phyloP scores from a whole-genome alignment of 2,888 invertebrate species.

The Meteorus cinctellus region DNA sequence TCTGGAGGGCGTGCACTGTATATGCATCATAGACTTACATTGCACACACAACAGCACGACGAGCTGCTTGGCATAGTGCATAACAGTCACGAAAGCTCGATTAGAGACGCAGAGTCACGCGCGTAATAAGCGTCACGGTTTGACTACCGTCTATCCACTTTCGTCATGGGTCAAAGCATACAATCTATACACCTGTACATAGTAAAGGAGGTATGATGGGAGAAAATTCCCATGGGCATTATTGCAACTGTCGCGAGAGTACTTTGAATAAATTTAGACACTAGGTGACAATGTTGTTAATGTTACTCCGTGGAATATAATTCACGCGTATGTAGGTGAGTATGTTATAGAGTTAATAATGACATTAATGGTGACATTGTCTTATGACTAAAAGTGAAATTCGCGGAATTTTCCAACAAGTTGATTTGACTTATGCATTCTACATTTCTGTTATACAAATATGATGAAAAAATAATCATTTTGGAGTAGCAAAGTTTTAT shows the following conservation, averaged over 20 bases:
- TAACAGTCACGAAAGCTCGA: conserved; percentile 64
- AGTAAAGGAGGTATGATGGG: background rate
- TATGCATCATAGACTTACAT: conserved; percentile 1
- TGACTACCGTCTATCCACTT: conserved; percentile 50
- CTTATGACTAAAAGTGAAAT: too few relatives aligned
- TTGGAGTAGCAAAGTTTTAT: too few relatives aligned
- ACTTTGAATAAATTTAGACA: conserved; percentile 5
- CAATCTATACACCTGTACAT: background rate
- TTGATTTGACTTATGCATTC: too few relatives aligned
- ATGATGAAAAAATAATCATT: too few relatives aligned
- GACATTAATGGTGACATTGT: background rate
- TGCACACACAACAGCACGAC: background rate
- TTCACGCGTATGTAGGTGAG: background rate
- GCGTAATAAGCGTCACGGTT: conserved; percentile 57
- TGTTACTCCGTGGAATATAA: background rate
- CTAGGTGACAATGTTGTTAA: background rate
- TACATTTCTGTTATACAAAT: too few relatives aligned
- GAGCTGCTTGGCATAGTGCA: background rate
- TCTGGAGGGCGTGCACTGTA: background rate
- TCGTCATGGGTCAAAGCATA: conserved; percentile 43
- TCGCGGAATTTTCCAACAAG: too few relatives aligned
- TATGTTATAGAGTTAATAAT: conserved; percentile 5
- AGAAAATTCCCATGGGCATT: conserved; percentile 7
- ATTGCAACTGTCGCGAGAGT: conserved; percentile 7
- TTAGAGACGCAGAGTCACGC: conserved; percentile 65